These are phyloP conservation scores for Syngnathus floridae DNA, from an alignment of 2,113 vertebrate genomes.

Conservation along the genomic window DNA sequence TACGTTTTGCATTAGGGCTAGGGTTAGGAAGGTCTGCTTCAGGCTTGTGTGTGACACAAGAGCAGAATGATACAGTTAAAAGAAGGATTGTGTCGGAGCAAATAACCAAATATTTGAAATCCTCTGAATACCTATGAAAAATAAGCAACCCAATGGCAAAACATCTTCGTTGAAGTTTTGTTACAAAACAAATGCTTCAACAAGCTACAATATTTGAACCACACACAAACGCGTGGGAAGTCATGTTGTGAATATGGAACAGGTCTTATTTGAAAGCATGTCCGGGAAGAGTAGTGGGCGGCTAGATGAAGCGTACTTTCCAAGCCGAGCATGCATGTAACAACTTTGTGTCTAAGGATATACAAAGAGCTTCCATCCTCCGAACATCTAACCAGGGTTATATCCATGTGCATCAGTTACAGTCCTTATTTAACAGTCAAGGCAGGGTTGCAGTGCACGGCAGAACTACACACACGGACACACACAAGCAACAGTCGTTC, in stretches of 20 bases:
- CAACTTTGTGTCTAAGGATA: too few species aligned
- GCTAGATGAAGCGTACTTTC: too few species aligned
- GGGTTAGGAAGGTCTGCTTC: background rate
- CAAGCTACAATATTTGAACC: background rate
- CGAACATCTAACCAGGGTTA: too few species aligned
- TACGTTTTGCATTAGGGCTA: slow-evolving; percentile 14
- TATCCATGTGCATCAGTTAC: too few species aligned
- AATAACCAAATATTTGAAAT: background rate
- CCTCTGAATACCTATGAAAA: background rate
- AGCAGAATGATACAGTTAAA: background rate
- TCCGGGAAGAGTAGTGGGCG: too few species aligned
- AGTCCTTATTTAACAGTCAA: slow-evolving; percentile 49
- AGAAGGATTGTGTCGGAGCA: slow-evolving; percentile 5
- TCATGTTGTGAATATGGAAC: too few species aligned
- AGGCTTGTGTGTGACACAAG: slow-evolving; percentile 9
- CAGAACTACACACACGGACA: slow-evolving; percentile 3
- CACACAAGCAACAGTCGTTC: slow-evolving; percentile 24
- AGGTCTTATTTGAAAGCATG: too few species aligned
- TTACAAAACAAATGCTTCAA: background rate
- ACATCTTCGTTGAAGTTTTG: too few species aligned
- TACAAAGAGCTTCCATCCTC: too few species aligned
- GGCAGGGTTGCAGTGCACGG: slow-evolving; percentile 40
- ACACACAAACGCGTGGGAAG: too few species aligned
- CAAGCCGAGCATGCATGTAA: too few species aligned
- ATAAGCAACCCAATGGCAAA: too few species aligned